Evolutionary conservation across 2,113 vertebrate species (phyloP).

Genomic region (Hystrix cristata): DNA sequence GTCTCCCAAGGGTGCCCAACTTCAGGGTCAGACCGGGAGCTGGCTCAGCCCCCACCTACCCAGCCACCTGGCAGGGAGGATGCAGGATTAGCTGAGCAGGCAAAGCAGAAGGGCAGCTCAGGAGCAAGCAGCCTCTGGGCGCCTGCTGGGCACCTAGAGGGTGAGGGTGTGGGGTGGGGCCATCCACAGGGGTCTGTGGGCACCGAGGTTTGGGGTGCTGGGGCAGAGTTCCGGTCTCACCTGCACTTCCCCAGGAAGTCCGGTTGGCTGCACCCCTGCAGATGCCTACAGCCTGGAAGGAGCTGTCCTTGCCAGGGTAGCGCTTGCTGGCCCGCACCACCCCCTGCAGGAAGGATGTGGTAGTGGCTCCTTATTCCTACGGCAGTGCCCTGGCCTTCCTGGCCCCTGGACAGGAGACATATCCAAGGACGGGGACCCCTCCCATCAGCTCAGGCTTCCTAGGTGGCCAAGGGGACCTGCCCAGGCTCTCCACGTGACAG

Average conservation of each 20-base stretch:
- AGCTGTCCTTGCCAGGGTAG: too few relatives aligned
- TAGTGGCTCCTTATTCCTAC: neutral
- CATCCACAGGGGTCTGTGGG: neutral
- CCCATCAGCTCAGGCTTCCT: neutral
- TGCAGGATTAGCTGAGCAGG: neutral
- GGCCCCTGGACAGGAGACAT: slow-evolving; percentile 48
- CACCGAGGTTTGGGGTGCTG: neutral
- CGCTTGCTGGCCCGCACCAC: neutral
- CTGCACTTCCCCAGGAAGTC: neutral
- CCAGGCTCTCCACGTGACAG: too few relatives aligned
- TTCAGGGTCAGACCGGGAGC: neutral
- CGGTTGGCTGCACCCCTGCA: neutral
- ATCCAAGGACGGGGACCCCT: neutral
- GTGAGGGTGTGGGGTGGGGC: neutral
- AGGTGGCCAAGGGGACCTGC: neutral
- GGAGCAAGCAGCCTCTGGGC: neutral
- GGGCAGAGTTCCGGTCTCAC: neutral
- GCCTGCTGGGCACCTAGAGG: neutral
- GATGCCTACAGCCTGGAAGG: neutral
- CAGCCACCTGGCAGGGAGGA: too few relatives aligned
- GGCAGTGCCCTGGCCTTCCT: slow-evolving; percentile 57
- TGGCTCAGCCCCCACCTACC: neutral
- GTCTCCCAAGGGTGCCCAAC: neutral
- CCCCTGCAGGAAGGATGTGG: neutral
- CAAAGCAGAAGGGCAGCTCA: neutral